A percentile compares a stretch with the other conserved stretches of the same genome.
Conservation (phyloP, 1,140 invertebrate species). For the Zaprionus kolodkinae region DNA sequence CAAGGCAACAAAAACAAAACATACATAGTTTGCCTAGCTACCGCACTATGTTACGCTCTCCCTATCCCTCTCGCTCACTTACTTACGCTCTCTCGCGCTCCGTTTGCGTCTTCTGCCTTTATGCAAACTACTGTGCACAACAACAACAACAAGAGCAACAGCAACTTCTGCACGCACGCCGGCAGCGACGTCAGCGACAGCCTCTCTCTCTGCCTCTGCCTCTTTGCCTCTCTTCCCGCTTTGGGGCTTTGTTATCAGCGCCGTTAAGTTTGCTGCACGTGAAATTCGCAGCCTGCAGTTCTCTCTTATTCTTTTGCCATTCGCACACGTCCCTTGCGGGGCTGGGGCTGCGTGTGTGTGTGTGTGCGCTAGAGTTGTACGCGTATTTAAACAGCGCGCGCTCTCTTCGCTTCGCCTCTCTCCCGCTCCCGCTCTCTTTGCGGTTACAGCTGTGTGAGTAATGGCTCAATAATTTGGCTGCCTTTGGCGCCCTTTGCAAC, state of each 20-base stretch:
- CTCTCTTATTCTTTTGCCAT: constrained; percentile 1
- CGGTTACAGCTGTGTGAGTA: constrained; percentile 64
- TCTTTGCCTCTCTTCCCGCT: neutral
- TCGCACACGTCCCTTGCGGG: neutral
- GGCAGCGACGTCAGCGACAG: constrained; percentile 11
- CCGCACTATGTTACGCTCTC: neutral
- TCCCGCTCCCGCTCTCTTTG: constrained; percentile 16
- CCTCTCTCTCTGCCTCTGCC: neutral
- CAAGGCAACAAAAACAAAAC: constrained; percentile 5
- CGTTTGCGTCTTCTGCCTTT: neutral
- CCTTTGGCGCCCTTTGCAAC: constrained; percentile 20
- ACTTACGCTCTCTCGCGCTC: neutral
- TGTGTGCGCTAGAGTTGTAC: constrained; percentile 20
- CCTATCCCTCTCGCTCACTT: neutral
- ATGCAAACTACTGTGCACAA: neutral
- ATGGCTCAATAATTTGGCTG: constrained; percentile 78
- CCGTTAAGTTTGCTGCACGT: constrained; percentile 39
- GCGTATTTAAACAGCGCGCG: constrained; percentile 29
- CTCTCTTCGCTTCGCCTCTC: constrained; percentile 2
- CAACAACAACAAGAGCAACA: constrained; percentile 31
- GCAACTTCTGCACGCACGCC: constrained; percentile 21
- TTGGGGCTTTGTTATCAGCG: constrained; percentile 37
- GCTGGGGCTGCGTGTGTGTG: neutral
- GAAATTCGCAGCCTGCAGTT: constrained; percentile 44
- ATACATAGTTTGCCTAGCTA: constrained; percentile 7